These are phyloP conservation scores for Rotaria sp. DNA, from an alignment of 2,888 invertebrate species.

Conservation along the genomic window DNA sequence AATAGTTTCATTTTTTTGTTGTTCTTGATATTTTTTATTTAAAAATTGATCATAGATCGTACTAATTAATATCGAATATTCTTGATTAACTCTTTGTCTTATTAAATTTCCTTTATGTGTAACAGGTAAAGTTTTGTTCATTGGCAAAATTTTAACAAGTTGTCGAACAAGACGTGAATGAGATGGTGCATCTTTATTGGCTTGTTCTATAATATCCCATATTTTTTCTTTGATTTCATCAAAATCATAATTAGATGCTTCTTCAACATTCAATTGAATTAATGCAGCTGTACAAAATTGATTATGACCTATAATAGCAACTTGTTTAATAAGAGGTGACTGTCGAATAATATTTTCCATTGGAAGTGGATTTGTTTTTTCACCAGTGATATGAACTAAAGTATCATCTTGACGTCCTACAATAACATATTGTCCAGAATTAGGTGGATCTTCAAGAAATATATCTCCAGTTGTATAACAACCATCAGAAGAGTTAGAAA, in stretches of 20 bases:
- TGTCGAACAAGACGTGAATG: neutral
- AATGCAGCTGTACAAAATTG: conserved; percentile 12
- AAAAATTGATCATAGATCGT: neutral
- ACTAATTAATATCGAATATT: neutral
- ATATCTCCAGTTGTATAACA: neutral
- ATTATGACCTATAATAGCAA: neutral
- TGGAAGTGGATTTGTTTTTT: conserved; percentile 22
- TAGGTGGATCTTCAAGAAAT: neutral
- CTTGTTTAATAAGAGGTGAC: neutral
- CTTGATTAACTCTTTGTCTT: neutral
- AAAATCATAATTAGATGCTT: neutral
- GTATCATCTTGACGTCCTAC: conserved; percentile 26
- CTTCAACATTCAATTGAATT: neutral
- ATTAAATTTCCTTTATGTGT: neutral
- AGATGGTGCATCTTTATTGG: neutral
- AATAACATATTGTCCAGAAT: neutral
- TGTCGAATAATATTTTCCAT: neutral
- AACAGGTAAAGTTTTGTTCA: neutral
- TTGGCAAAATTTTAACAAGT: neutral
- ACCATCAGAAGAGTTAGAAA: neutral
- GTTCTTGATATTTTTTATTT: neutral
- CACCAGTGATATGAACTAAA: neutral
- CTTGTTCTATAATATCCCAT: neutral
- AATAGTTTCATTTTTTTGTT: too few species aligned
- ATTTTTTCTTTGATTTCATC: neutral